phyloP scores from a whole-genome alignment of 2,888 invertebrate species.

The Drosophila dives region DNA sequence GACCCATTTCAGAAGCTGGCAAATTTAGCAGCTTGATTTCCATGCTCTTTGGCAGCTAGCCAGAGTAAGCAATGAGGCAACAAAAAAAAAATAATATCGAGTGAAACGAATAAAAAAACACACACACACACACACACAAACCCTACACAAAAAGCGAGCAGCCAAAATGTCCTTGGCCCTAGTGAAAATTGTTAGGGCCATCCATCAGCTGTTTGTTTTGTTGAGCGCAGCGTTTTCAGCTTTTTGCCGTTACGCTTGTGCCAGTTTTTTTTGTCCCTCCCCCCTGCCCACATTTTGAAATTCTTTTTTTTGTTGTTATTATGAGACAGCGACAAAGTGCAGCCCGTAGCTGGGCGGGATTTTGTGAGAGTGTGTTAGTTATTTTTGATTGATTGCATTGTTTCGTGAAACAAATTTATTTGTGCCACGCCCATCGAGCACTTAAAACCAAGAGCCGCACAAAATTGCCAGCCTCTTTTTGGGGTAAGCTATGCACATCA shows the following conservation, averaged over 20 bases:
- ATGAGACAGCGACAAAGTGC: conserved; percentile 59
- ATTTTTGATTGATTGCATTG: conserved; percentile 78
- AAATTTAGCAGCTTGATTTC: conserved; percentile 35
- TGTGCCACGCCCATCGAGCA: conserved; percentile 50
- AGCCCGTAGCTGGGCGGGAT: conserved; percentile 37
- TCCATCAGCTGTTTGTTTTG: conserved; percentile 71
- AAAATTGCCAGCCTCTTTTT: conserved; percentile 17
- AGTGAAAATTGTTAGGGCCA: conserved; percentile 65
- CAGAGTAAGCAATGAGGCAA: conserved; percentile 23
- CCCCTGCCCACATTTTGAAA: neutral
- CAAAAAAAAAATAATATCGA: conserved; percentile 4
- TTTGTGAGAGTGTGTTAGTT: conserved; percentile 50
- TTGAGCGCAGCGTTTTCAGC: conserved; percentile 57
- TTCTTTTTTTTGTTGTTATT: neutral
- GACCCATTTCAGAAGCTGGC: conserved; percentile 52
- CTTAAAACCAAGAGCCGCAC: conserved; percentile 45
- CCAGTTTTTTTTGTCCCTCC: conserved; percentile 1
- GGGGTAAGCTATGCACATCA: conserved; percentile 42
- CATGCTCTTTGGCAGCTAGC: conserved; percentile 48
- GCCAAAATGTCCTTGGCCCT: conserved; percentile 69
- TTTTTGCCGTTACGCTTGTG: conserved; percentile 42
- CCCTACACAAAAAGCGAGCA: conserved; percentile 15
- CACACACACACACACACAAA: neutral
- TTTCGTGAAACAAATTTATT: conserved; percentile 77
- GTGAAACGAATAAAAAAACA: neutral